Percentiles rank a stretch among this genome's conserved stretches.
Conservation (phyloP, 2,888 invertebrate genomes). For the Plagiodera versicolora region DNA sequence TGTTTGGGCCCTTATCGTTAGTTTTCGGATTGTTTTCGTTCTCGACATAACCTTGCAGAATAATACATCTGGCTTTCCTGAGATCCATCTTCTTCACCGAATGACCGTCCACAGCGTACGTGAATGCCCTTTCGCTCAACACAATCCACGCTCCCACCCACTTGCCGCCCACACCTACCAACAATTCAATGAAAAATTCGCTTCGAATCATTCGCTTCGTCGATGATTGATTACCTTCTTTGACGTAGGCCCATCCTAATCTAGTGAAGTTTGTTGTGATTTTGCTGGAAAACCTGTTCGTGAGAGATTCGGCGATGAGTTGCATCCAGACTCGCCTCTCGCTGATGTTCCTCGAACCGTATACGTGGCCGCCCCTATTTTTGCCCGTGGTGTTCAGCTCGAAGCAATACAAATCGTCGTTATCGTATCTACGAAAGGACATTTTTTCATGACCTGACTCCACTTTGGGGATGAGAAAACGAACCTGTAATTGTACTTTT, state of each 20-base stretch:
- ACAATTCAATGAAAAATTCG: too few relatives aligned
- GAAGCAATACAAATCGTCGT: slow-evolving; percentile 66
- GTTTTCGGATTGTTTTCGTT: slow-evolving; percentile 57
- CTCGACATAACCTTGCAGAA: slow-evolving; percentile 60
- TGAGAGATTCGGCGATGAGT: slow-evolving; percentile 73
- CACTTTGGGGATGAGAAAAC: too few relatives aligned
- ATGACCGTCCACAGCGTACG: slow-evolving; percentile 61
- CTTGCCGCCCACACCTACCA: slow-evolving; percentile 67
- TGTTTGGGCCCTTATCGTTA: slow-evolving; percentile 63
- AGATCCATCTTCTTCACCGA: slow-evolving; percentile 70
- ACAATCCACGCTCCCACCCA: slow-evolving; percentile 85
- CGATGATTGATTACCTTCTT: slow-evolving; percentile 65
- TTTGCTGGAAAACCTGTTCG: slow-evolving; percentile 67
- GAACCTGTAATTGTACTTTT: slow-evolving; percentile 55
- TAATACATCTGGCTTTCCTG: slow-evolving; percentile 73
- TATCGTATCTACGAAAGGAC: slow-evolving; percentile 50
- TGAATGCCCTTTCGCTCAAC: slow-evolving; percentile 66
- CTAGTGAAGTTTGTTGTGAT: slow-evolving; percentile 72
- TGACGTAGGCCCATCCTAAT: slow-evolving; percentile 81
- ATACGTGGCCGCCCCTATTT: slow-evolving; percentile 59
- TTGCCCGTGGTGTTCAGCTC: slow-evolving; percentile 61
- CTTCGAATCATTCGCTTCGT: too few relatives aligned
- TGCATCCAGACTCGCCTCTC: slow-evolving; percentile 75
- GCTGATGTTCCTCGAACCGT: slow-evolving; percentile 59
- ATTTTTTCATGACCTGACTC: too few relatives aligned